Conservation (phyloP, 2,113 vertebrate genomes). For the Bungarus multicinctus region DNA sequence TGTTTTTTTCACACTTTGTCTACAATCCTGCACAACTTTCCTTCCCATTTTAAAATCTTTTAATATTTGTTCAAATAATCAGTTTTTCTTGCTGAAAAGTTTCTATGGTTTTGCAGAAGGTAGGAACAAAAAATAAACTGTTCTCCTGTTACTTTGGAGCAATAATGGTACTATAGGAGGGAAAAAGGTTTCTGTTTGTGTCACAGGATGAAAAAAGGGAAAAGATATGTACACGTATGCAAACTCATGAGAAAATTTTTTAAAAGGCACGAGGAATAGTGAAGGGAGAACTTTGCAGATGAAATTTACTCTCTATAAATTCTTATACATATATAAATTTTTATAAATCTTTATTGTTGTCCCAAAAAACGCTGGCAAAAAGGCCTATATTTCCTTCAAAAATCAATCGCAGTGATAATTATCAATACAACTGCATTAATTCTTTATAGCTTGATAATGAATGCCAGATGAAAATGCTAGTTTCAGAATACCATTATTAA, state of each 20-base stretch:
- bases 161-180: not conserved
- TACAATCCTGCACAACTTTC: not conserved
- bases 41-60: not conserved
- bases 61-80: not conserved
- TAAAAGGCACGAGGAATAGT: too few species aligned
- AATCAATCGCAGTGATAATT: not conserved
- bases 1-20: not conserved
- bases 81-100: not conserved
- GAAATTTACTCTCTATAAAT: not conserved
- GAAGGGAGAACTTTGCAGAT: not conserved
- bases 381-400: not conserved
- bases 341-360: not conserved
- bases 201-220: not conserved
- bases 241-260: too few species aligned
- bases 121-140: not conserved
- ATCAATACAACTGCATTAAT: constrained; percentile 3
- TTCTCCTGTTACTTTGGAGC: not conserved
- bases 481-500: constrained; percentile 15
- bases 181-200: not conserved
- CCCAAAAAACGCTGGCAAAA: not conserved
- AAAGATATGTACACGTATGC: too few species aligned
- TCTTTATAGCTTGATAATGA: not conserved
- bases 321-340: too few species aligned
- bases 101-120: not conserved
- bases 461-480: constrained; percentile 7